Conservation (phyloP, 2,888 invertebrate genomes). For the Nephrotoma guestfalica region DNA sequence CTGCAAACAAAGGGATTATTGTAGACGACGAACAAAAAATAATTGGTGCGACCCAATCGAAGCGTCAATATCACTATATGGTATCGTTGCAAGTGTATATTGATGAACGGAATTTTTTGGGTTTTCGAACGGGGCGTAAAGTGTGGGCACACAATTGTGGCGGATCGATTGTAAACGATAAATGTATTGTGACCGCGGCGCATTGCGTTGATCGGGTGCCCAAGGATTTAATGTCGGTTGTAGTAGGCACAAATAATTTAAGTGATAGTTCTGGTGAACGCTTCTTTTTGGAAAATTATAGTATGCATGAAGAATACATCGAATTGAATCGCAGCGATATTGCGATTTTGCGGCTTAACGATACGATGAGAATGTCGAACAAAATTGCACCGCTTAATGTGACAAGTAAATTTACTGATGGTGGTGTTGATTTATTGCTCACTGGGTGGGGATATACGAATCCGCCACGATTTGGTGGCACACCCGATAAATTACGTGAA, state of each 20-base stretch:
- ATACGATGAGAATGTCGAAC: background rate
- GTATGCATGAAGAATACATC: background rate
- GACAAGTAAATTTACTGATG: background rate
- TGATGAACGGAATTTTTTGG: background rate
- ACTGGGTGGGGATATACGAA: background rate
- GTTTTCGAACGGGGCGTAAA: background rate
- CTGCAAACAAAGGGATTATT: background rate
- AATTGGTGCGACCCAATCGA: background rate
- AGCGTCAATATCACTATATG: background rate
- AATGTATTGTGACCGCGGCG: constrained; percentile 7
- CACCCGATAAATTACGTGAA: background rate
- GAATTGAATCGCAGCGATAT: background rate
- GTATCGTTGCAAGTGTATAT: background rate
- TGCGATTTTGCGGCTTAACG: background rate
- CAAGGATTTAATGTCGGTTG: background rate
- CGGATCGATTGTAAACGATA: constrained; percentile 5
- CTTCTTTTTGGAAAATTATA: background rate
- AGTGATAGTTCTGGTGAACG: background rate
- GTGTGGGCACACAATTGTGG: constrained; percentile 8
- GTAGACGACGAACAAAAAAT: background rate
- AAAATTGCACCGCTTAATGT: background rate
- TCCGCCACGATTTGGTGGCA: background rate
- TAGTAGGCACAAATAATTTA: background rate
- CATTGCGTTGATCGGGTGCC: constrained; percentile 6
- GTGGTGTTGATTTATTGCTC: background rate